Base-by-base conservation (phyloP, 2,888 invertebrate genomes). In the Agrotis clavis region DNA sequence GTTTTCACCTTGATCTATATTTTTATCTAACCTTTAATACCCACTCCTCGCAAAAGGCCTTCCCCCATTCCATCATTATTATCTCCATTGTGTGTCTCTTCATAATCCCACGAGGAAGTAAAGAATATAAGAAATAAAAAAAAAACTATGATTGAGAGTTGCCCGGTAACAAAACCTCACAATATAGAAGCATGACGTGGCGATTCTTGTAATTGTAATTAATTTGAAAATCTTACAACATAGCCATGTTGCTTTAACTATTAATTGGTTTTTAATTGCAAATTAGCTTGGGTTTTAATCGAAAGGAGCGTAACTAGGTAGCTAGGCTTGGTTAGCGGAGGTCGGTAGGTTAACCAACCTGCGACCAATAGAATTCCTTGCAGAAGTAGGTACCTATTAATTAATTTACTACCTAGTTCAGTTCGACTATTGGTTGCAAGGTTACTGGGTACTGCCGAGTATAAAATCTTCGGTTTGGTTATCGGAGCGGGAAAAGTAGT, bases 201-300 rank as follows among this genome's bases (percentile, higher is more conserved):
- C 4, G n/a, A 51, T 25, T 68, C 25, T 59, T 47, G 77, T 60
- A 73, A 57, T 25, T 51, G 30, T 68, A 59, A 69, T 60, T 69
- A 59, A 69, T 77, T 74, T 54, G 25, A 41, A 69, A 77, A 51
- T 30, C 47, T 13, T 47, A 30, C 59, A 19, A 50, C 47, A 35
- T 50, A 71, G 41, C 45, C 3, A 21, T 76, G 16, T 76, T 76
- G 67, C 68, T 57, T 57, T 76, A 67, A 47, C 72, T 77, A 77
- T 77, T 73, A 68, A 73, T 57, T 77, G 35, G 19, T 60, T 74
- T 74, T 70, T 74, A 54, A 74, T 74, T 77, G 70, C 77, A 69
- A 77, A 74, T 74, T 77, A 69, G 59, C 59, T 73, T 60, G 25
- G 7, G n/a, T 2, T 47, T 45, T 59, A 68, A 51, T 77, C 25